A percentile compares a stretch with the other conserved stretches of the same genome.
Evolutionary conservation across 1,140 invertebrate genomes (phyloP).

Genomic region (Parapsyche elsis): DNA sequence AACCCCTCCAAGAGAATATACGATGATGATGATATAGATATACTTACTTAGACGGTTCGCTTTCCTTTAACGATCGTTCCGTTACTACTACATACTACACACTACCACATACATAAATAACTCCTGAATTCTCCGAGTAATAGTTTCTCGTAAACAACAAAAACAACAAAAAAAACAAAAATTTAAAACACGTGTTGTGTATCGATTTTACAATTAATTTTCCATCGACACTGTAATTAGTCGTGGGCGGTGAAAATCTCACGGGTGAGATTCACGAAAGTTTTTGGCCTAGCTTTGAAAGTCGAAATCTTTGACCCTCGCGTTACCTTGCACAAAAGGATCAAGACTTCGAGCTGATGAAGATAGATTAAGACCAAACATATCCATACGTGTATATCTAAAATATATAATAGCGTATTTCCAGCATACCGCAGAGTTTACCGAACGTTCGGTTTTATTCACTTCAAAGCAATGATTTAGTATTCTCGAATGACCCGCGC

Average conservation of each 20-base stretch:
- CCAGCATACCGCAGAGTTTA: not conserved
- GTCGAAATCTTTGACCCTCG: constrained; percentile 1
- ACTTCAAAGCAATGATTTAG: too few species aligned
- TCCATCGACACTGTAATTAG: constrained; percentile 19
- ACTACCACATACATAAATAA: too few species aligned
- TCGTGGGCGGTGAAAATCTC: not conserved
- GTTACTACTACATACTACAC: too few species aligned
- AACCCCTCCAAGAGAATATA: not conserved
- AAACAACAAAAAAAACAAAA: too few species aligned
- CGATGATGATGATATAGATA: not conserved
- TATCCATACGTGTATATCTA: too few species aligned
- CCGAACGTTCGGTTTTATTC: too few species aligned
- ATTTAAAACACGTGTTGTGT: not conserved
- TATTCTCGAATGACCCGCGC: too few species aligned
- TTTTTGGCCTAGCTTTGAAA: not conserved
- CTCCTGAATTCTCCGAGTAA: too few species aligned
- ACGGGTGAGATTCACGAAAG: constrained; percentile 9
- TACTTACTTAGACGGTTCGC: not conserved
- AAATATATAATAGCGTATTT: not conserved
- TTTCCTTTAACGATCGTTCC: too few species aligned
- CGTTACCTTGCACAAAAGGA: not conserved
- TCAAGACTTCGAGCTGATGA: not conserved
- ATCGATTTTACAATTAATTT: constrained; percentile 27
- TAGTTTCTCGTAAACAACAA: too few species aligned
- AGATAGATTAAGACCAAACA: constrained; percentile 17